Evolutionary conservation across 2,888 invertebrate species (phyloP).

Genomic region (Xestobium rufovillosum): DNA sequence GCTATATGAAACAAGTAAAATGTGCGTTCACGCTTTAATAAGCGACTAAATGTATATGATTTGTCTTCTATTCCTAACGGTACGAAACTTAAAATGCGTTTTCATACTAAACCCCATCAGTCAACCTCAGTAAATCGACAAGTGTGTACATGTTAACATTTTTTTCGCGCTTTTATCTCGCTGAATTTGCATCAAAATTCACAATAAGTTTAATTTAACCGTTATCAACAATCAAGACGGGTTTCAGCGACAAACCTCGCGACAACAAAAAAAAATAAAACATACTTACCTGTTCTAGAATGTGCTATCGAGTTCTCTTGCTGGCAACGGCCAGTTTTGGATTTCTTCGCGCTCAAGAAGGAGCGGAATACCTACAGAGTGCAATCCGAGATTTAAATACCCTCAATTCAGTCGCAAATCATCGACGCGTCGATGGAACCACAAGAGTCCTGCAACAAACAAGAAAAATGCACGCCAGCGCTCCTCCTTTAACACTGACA

Average conservation of each 20-base stretch:
- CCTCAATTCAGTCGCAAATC: conserved; percentile 28
- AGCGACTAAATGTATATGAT: conserved; percentile 39
- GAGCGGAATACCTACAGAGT: conserved; percentile 34
- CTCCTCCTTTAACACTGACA: conserved; percentile 30
- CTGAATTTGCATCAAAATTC: neutral
- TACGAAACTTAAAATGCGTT: conserved; percentile 29
- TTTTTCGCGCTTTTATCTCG: neutral
- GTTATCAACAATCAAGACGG: too few species aligned
- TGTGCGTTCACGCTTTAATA: conserved; percentile 36
- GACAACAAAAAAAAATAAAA: conserved; percentile 2
- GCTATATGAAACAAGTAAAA: conserved; percentile 9
- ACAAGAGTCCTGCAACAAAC: neutral
- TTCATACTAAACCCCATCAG: conserved; percentile 26
- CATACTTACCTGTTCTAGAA: conserved; percentile 2
- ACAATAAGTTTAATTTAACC: too few species aligned
- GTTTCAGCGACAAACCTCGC: neutral
- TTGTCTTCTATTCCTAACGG: conserved; percentile 37
- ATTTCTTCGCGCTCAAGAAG: conserved; percentile 25
- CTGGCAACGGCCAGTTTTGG: conserved; percentile 23
- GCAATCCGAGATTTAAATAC: conserved; percentile 34
- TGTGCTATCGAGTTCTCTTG: conserved; percentile 25
- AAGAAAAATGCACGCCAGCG: conserved; percentile 9
- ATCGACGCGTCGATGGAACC: conserved; percentile 24
- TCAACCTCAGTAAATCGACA: conserved; percentile 27
- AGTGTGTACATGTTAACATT: neutral